phyloP scores from a whole-genome alignment of 1,140 invertebrate genomes.

The Ceratoteleas bidentatus region DNA sequence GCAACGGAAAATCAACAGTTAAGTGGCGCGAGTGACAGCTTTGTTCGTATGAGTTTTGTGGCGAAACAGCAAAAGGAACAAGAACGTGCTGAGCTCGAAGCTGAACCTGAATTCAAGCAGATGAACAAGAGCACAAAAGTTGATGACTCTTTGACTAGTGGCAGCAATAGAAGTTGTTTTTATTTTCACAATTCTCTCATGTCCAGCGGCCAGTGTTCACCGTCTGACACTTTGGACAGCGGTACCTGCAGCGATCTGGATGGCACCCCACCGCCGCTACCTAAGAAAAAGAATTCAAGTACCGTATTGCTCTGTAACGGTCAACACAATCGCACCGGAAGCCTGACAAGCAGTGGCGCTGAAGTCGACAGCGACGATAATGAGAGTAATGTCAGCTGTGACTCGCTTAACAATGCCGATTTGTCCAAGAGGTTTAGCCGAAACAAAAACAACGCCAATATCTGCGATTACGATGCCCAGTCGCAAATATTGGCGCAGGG shows the following conservation, averaged over 20 bases:
- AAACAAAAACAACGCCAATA: constrained; percentile 16
- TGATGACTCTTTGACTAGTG: constrained; percentile 53
- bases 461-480: constrained; percentile 11
- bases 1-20: constrained; percentile 30
- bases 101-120: constrained; percentile 16
- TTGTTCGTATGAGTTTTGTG: constrained; percentile 81
- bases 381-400: constrained; percentile 87
- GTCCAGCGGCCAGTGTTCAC: constrained; percentile 89
- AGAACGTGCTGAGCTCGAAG: too few relatives aligned
- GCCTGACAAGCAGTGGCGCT: constrained; percentile 82
- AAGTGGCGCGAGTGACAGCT: constrained; percentile 67
- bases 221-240: constrained; percentile 89
- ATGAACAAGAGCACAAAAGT: constrained; percentile 72
- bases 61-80: constrained; percentile 34
- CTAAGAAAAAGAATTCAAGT: constrained; percentile 83
- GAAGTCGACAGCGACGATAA: constrained; percentile 85
- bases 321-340: constrained; percentile 81
- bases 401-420: constrained; percentile 86
- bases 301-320: constrained; percentile 64
- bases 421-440: constrained; percentile 59
- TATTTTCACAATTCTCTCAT: constrained; percentile 83
- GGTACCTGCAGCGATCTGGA: constrained; percentile 91
- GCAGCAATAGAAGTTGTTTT: constrained; percentile 79
- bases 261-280: constrained; percentile 86
- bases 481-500: neutral